Percentiles rank a stretch among this genome's conserved stretches.
phyloP scores from a whole-genome alignment of 2,797 vertebrate genomes.

The Cyprinella venusta region DNA sequence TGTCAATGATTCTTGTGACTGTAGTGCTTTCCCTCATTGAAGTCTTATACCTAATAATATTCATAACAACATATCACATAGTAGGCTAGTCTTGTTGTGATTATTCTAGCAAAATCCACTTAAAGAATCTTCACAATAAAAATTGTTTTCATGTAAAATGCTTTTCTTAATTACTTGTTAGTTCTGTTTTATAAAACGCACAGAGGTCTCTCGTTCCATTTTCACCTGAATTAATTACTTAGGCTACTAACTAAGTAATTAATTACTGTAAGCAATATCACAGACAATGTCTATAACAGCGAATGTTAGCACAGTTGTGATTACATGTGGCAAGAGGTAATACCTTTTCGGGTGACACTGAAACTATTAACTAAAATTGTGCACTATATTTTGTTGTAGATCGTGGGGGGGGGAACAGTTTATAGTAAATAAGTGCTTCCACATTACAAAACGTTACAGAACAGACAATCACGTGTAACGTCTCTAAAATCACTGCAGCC shows the following conservation, averaged over 20 bases:
- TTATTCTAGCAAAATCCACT: too few relatives aligned
- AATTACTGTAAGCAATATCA: not conserved
- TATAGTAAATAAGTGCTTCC: not conserved
- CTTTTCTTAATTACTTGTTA: not conserved
- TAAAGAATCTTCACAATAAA: not conserved
- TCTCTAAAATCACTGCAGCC: constrained; percentile 17
- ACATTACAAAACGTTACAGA: not conserved
- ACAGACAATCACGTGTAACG: constrained; percentile 8
- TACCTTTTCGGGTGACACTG: not conserved
- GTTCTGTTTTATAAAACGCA: not conserved
- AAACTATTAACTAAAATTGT: not conserved
- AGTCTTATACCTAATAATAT: not conserved
- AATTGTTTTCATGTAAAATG: not conserved
- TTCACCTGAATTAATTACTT: not conserved
- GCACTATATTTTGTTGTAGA: not conserved
- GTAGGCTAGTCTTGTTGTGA: too few relatives aligned
- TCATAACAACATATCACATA: too few relatives aligned
- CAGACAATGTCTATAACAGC: not conserved
- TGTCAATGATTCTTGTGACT: not conserved
- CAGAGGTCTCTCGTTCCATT: not conserved
- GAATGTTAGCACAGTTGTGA: not conserved
- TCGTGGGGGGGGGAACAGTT: not conserved
- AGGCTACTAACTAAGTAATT: not conserved
- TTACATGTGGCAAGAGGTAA: not conserved
- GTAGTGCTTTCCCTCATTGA: not conserved